Evolutionary conservation across 1,140 invertebrate genomes (phyloP), one percentile per base, ranked within the genome.

Genomic region (Adelges cooleyi): DNA sequence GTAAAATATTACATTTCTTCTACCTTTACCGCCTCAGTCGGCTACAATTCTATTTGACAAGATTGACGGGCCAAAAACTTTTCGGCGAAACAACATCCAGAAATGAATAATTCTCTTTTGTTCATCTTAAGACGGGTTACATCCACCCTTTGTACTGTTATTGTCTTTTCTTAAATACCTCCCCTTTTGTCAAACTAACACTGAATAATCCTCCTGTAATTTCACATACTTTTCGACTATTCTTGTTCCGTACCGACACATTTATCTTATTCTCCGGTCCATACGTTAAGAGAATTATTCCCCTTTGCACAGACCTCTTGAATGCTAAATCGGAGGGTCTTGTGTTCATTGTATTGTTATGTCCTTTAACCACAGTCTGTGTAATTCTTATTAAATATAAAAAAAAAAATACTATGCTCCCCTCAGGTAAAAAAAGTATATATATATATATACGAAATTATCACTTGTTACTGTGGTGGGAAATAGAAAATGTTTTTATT

Each of bases 121-220:
- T 44, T 42, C 36, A 10, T 4, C 17, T 1, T 15, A 13, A 54
- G 10, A 11, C 15, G 13, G 15, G 22, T 11, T 42, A 44, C 53
- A 25, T 56, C 53, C 22, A 42, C n/a, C 38, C 38, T 25, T 42
- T 40, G 23, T 25, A 42, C 13, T 42, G 5, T 56, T 42, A 54
- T 54, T 54, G 18, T 56, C 38, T 44, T 22, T 44, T n/a, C 38
- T 44, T 23, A 42, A 56, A 44, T 6, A 56, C 36, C 36, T n/a
- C 4, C 48, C 2, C 8, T 42, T 42, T 42, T 17, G 22, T 56
- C 6, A 25, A 5, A 10, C 36, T 38, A 11, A 56, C 52, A 25
- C 15, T 56, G 52, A 56, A 56, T 56, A 56, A 56, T 42, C 40
- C 36, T 40, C 23, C 13, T 0, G 6, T n/a, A 42, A 56, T 56